phyloP scores from a whole-genome alignment of 2,888 invertebrate genomes.

The Abrostola tripartita region DNA sequence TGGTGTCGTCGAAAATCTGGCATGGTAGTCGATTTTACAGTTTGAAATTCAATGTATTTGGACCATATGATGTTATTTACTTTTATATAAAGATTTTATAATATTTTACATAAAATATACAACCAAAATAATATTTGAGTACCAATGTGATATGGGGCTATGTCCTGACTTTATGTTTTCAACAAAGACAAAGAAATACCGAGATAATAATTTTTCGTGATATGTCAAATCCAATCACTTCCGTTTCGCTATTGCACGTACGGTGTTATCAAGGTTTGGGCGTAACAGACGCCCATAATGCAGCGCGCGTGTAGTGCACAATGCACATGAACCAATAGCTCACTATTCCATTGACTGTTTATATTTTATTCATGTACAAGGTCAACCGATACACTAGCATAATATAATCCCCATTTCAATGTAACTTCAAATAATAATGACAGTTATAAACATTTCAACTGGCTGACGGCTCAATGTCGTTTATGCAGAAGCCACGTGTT shows the following conservation, averaged over 20 bases:
- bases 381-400: conserved; percentile 15
- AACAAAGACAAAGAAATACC: conserved; percentile 14
- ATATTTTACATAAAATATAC: neutral
- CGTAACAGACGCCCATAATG: neutral
- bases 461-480: conserved; percentile 16
- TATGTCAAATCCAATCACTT: conserved; percentile 20
- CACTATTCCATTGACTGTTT: conserved; percentile 1
- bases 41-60: too few relatives aligned
- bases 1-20: too few relatives aligned
- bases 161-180: conserved; percentile 3
- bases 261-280: conserved; percentile 10
- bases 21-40: too few relatives aligned
- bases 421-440: conserved; percentile 10
- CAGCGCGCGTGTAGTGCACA: neutral
- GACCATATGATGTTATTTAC: neutral
- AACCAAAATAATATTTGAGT: conserved; percentile 5
- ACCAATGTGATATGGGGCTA: neutral
- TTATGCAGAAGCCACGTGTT: conserved; percentile 16
- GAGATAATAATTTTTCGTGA: conserved; percentile 15
- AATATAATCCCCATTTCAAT: conserved; percentile 1
- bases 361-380: conserved; percentile 2
- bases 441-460: conserved; percentile 11
- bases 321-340: neutral
- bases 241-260: conserved; percentile 1
- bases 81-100: neutral